These are phyloP conservation scores for Aurelia sp. DNA, from an alignment of 30 jellyfish, hydroid and myxozoan species.

Conservation along the genomic window DNA sequence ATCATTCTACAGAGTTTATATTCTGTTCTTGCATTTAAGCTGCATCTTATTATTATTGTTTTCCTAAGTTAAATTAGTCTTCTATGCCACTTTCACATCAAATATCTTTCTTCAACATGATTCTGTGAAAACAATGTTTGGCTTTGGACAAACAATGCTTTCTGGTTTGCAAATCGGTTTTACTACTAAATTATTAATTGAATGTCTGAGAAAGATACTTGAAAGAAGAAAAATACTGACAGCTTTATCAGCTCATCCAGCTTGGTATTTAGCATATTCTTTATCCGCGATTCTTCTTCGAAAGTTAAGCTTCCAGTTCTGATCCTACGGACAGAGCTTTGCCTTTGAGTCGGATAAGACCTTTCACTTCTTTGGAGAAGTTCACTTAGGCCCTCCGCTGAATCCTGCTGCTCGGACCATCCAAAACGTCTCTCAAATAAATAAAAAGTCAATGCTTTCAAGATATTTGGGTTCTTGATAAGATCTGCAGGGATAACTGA, in stretches of 20 bases:
- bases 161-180: too few species aligned
- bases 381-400: not conserved
- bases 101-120: too few species aligned
- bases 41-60: too few species aligned
- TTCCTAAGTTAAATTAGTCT: too few species aligned
- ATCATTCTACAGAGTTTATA: too few species aligned
- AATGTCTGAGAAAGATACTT: not conserved
- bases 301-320: conserved; percentile 19
- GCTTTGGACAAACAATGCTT: too few species aligned
- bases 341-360: too few species aligned
- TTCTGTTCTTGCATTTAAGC: too few species aligned
- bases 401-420: conserved; percentile 67
- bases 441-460: conserved; percentile 44
- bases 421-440: conserved; percentile 77
- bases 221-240: conserved; percentile 17
- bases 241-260: conserved; percentile 52
- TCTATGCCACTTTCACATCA: too few species aligned
- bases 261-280: conserved; percentile 32
- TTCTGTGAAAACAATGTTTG: too few species aligned
- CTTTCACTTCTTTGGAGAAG: too few species aligned
- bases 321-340: not conserved
- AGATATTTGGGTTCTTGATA: not conserved
- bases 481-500: conserved; percentile 35
- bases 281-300: conserved; percentile 38
- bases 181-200: not conserved